Conservation (phyloP, 2,797 vertebrate species). For the Acanthopagrus latus region DNA sequence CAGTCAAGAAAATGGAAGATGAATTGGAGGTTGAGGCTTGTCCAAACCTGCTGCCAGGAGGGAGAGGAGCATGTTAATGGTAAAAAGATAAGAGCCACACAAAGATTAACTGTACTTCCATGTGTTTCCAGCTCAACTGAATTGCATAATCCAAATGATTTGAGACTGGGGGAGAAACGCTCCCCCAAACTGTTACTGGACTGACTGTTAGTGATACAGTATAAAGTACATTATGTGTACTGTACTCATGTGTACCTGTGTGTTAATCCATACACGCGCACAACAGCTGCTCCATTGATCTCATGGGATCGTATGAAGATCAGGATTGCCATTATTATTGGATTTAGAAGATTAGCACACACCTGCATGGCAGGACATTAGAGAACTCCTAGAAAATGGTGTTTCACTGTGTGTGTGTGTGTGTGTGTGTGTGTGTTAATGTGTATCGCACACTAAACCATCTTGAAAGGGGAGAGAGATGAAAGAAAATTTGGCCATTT, state of each 20-base stretch:
- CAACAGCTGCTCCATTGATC: conserved; percentile 69
- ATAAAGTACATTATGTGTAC: neutral
- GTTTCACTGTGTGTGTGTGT: conserved; percentile 10
- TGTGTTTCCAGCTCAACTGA: neutral
- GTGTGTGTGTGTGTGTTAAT: conserved; percentile 18
- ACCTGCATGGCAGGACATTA: conserved; percentile 75
- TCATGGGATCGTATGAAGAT: conserved; percentile 54
- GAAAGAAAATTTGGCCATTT: conserved; percentile 61
- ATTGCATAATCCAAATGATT: neutral
- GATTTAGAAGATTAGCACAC: conserved; percentile 75
- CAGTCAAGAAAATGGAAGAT: neutral
- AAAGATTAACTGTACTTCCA: neutral
- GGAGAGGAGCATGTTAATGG: neutral
- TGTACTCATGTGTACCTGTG: conserved; percentile 10
- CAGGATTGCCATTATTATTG: conserved; percentile 66
- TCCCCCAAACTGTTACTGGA: neutral
- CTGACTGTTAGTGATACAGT: neutral
- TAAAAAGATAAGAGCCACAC: neutral
- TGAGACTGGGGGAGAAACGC: neutral
- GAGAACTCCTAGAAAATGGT: conserved; percentile 29
- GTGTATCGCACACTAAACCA: conserved; percentile 36
- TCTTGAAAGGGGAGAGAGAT: conserved; percentile 63
- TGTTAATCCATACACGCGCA: conserved; percentile 39
- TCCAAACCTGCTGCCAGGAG: neutral
- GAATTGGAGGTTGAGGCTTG: neutral